Evolutionary conservation across 2,113 vertebrate genomes (phyloP).

Genomic region (Merops nubicus): DNA sequence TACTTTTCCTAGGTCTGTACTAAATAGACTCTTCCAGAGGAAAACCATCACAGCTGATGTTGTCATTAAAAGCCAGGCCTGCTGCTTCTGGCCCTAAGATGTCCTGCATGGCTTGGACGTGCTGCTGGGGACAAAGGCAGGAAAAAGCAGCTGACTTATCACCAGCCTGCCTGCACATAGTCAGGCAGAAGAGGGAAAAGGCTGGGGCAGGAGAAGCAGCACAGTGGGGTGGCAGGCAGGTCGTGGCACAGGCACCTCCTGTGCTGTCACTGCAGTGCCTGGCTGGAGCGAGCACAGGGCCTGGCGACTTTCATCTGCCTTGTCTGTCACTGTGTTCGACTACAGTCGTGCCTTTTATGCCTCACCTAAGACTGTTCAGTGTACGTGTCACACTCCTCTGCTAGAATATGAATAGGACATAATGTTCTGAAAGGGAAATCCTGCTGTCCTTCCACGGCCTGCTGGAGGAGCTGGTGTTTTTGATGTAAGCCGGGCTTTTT

Average conservation of each 20-base stretch:
- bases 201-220: background rate
- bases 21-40: background rate
- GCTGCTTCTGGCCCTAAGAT: background rate
- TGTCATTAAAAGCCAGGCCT: background rate
- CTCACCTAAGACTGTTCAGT: background rate
- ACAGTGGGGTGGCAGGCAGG: fast-evolving
- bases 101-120: fast-evolving
- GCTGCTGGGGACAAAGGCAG: background rate
- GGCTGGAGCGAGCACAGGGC: background rate
- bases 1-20: background rate
- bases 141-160: background rate
- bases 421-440: background rate
- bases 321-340: fast-evolving
- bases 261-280: fast-evolving
- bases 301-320: background rate
- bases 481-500: background rate
- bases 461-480: background rate
- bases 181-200: background rate
- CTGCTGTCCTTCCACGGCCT: background rate
- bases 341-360: background rate
- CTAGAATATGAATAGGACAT: background rate
- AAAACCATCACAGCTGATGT: background rate
- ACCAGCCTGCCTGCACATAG: background rate
- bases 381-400: fast-evolving
- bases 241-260: fast-evolving